These are phyloP conservation scores for Steatornis caripensis DNA, from an alignment of 2,113 vertebrate species.

Conservation along the genomic window DNA sequence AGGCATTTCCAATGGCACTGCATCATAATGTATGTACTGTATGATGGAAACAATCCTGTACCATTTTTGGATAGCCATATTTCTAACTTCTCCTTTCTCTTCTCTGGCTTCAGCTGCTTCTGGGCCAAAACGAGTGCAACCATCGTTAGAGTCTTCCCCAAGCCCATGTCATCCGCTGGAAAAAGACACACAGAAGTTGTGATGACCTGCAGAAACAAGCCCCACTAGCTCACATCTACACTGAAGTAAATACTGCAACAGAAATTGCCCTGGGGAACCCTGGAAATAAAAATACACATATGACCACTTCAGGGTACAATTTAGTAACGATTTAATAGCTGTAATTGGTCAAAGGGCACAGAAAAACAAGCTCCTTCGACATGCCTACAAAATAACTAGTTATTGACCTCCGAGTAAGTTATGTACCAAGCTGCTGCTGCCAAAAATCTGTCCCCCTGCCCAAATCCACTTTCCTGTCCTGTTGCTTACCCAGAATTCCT, in stretches of 20 bases:
- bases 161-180: slow-evolving; percentile 95
- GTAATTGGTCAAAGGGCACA: background rate
- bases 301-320: background rate
- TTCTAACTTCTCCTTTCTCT: slow-evolving; percentile 55
- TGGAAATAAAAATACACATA: background rate
- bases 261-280: background rate
- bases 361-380: background rate
- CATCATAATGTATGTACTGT: background rate
- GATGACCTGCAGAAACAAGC: background rate
- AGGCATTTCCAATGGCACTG: background rate
- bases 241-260: background rate
- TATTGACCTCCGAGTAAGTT: background rate
- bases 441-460: too few relatives aligned
- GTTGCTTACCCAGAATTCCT: slow-evolving; percentile 88
- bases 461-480: background rate
- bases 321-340: background rate
- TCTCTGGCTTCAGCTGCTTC: slow-evolving; percentile 70
- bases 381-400: background rate
- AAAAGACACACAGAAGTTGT: background rate
- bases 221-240: background rate
- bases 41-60: slow-evolving; percentile 16
- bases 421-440: background rate
- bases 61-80: slow-evolving; percentile 85
- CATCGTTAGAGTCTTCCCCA: slow-evolving; percentile 95
- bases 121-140: slow-evolving; percentile 86